Conservation (phyloP, 1,140 invertebrate genomes). For the Anthonomus grandis region DNA sequence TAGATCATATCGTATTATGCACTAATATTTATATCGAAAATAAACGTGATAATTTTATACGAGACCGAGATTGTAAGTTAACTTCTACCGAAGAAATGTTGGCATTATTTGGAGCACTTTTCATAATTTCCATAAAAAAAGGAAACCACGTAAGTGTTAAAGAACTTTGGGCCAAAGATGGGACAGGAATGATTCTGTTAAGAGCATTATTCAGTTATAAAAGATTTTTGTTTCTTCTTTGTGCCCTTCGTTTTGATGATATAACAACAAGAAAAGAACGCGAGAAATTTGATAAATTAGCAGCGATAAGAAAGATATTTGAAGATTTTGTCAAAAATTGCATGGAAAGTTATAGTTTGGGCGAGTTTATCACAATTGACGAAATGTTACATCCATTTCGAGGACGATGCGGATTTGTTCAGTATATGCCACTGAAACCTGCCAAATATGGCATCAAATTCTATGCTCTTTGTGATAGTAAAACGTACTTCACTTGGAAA, state of each 20-base stretch:
- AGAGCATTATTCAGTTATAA: too few relatives aligned
- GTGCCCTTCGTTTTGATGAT: slow-evolving; percentile 40
- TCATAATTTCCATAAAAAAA: slow-evolving; percentile 16
- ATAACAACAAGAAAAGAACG: neutral
- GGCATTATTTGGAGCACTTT: too few relatives aligned
- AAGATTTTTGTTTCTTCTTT: too few relatives aligned
- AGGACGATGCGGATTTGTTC: slow-evolving; percentile 45
- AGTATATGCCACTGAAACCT: slow-evolving; percentile 52
- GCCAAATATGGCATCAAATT: slow-evolving; percentile 49
- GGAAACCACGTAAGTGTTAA: slow-evolving; percentile 34
- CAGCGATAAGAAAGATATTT: slow-evolving; percentile 4
- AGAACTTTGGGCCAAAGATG: too few relatives aligned
- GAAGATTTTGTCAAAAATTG: slow-evolving; percentile 5
- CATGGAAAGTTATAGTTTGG: slow-evolving; percentile 28
- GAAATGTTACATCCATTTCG: slow-evolving; percentile 46
- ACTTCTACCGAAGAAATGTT: too few relatives aligned
- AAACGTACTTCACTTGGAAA: slow-evolving; percentile 6
- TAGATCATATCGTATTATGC: too few relatives aligned
- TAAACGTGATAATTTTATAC: too few relatives aligned
- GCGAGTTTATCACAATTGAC: slow-evolving; percentile 44
- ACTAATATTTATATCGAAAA: too few relatives aligned
- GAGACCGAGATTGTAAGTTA: too few relatives aligned
- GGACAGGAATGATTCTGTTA: too few relatives aligned
- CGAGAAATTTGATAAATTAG: slow-evolving; percentile 19
- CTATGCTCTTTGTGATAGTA: slow-evolving; percentile 25